Conservation (phyloP, 2,888 invertebrate genomes). For the Drosophila koepferae region DNA sequence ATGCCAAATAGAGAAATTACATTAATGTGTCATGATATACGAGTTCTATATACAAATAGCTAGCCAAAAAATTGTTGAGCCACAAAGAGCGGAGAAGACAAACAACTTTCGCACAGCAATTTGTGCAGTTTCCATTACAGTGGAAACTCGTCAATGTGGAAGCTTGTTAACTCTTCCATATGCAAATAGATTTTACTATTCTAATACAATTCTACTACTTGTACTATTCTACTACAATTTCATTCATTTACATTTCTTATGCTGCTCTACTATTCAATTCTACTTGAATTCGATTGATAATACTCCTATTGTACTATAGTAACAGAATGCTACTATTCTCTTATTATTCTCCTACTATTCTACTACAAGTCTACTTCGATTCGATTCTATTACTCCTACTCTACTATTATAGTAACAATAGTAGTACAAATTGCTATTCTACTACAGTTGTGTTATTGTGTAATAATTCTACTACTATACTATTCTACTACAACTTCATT, state of each 20-base stretch:
- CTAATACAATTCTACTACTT: neutral
- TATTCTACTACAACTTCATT: too few relatives aligned
- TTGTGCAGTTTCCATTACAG: conserved; percentile 28
- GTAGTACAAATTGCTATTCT: too few relatives aligned
- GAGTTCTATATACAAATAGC: conserved; percentile 39
- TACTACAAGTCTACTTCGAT: too few relatives aligned
- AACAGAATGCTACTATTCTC: neutral
- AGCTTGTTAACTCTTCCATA: neutral
- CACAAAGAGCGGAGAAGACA: conserved; percentile 8
- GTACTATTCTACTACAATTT: too few relatives aligned
- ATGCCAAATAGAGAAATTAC: conserved; percentile 74
- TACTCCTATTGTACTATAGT: neutral
- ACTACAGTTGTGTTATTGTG: too few relatives aligned
- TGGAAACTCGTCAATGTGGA: neutral
- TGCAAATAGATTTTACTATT: neutral
- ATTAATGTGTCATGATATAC: conserved; percentile 57
- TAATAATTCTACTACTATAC: neutral
- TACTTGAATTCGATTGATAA: too few relatives aligned
- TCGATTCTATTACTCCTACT: too few relatives aligned
- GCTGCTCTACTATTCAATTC: neutral
- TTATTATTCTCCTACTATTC: neutral
- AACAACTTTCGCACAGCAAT: conserved; percentile 59
- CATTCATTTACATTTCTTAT: too few relatives aligned
- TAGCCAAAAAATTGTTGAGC: conserved; percentile 27
- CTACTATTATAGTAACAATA: neutral